Percentiles rank a stretch among this genome's conserved stretches.
These are phyloP conservation scores for Cryptocephalus primarius DNA, from an alignment of 2,888 invertebrate genomes.

Conservation along the genomic window DNA sequence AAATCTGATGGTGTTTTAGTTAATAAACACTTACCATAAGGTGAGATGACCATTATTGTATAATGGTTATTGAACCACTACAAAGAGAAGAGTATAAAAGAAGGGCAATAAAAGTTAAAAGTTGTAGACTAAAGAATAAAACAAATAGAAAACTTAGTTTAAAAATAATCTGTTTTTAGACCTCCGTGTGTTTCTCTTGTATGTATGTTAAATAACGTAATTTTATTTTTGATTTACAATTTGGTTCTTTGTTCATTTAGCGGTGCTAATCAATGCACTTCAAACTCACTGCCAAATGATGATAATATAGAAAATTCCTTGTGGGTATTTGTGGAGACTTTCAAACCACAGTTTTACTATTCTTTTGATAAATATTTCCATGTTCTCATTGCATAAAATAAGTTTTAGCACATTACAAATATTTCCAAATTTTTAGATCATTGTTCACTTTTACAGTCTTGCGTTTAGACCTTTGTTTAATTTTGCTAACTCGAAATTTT, in stretches of 20 bases:
- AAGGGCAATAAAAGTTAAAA: conserved; percentile 29
- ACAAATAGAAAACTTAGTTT: conserved; percentile 23
- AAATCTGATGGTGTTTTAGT: too few species aligned
- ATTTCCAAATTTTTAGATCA: too few species aligned
- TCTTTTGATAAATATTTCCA: too few species aligned
- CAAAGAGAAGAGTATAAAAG: conserved; percentile 16
- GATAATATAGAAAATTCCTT: conserved; percentile 15
- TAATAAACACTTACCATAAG: conserved; percentile 3
- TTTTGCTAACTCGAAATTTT: too few species aligned
- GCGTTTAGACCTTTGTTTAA: too few species aligned
- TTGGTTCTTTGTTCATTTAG: conserved; percentile 19
- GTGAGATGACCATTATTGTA: conserved; percentile 21
- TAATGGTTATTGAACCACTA: conserved; percentile 16
- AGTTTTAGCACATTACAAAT: too few species aligned
- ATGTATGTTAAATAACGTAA: conserved; percentile 23
- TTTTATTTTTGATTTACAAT: conserved; percentile 19
- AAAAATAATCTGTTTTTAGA: conserved; percentile 24
- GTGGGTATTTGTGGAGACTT: background rate
- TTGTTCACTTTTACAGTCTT: too few species aligned
- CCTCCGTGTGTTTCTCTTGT: conserved; percentile 26
- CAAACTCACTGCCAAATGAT: conserved; percentile 23
- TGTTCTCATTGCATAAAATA: too few species aligned
- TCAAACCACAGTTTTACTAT: too few species aligned
- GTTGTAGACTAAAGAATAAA: conserved; percentile 28
- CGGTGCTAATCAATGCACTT: conserved; percentile 21